phyloP scores from a whole-genome alignment of 2,113 vertebrate genomes.

The Labeo rohita region DNA sequence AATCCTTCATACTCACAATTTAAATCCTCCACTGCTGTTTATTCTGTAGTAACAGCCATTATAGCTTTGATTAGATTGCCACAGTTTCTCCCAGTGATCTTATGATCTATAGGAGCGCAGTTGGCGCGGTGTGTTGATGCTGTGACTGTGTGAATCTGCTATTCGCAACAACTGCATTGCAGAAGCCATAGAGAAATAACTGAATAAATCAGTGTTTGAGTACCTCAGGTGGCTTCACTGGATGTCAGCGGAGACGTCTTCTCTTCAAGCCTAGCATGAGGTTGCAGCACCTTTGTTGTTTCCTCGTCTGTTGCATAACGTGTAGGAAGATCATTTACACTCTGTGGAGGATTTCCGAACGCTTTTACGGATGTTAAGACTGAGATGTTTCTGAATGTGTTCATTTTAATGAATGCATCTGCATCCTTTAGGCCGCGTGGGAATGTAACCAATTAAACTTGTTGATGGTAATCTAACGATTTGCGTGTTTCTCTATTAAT shows the following conservation, averaged over 20 bases:
- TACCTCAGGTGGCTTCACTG: constrained; percentile 26
- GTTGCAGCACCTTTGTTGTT: background rate
- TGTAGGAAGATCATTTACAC: constrained; percentile 35
- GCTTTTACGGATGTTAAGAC: background rate
- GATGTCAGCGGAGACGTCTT: constrained; percentile 1
- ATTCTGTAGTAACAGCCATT: background rate
- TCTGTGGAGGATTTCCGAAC: constrained; percentile 22
- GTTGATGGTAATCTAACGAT: constrained; percentile 45
- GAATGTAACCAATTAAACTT: constrained; percentile 36
- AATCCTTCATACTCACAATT: background rate
- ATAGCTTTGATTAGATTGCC: background rate
- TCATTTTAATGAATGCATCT: constrained; percentile 43
- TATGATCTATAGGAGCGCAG: background rate
- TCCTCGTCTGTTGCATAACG: background rate
- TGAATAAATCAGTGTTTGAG: constrained; percentile 45
- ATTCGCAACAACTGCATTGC: constrained; percentile 47
- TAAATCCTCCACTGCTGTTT: background rate
- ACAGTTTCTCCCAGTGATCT: background rate
- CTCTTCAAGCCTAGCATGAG: background rate
- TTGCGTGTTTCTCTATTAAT: constrained; percentile 41
- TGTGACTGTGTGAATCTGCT: background rate
- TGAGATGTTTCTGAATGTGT: constrained; percentile 17
- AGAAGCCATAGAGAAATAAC: constrained; percentile 45
- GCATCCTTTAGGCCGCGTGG: constrained; percentile 1
- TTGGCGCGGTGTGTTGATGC: background rate